Percentiles rank a stretch among this genome's conserved stretches.
Conservation (phyloP, 37 sponge, comb jelly and placozoan species). For the Eunapius fragilis region DNA sequence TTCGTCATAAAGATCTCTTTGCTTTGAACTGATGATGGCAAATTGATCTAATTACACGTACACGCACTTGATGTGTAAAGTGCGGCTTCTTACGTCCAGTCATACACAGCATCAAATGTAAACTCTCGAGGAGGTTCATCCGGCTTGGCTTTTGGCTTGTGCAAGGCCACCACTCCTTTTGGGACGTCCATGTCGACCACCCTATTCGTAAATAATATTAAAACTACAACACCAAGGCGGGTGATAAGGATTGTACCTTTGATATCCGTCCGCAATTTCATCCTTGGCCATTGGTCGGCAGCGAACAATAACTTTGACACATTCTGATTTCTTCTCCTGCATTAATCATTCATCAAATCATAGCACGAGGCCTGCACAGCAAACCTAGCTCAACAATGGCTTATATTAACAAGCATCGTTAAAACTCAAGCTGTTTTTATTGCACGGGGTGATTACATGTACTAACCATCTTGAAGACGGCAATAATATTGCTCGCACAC, state of each 20-base stretch:
- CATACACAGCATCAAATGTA: conserved; percentile 97
- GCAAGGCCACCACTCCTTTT: conserved; percentile 65
- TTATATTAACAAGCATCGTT: no score
- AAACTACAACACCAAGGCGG: background rate
- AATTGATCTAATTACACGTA: background rate
- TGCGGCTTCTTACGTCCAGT: conserved; percentile 81
- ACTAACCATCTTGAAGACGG: background rate
- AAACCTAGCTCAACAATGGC: no score
- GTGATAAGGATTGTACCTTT: conserved; percentile 41
- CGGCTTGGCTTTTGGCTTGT: conserved; percentile 43
- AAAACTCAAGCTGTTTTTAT: background rate
- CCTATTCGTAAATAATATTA: conserved; percentile 22
- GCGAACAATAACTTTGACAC: conserved; percentile 93
- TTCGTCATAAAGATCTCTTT: conserved; percentile 88
- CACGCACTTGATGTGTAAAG: background rate
- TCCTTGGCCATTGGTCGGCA: conserved; percentile 89
- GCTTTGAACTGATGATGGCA: conserved; percentile 76
- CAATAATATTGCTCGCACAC: background rate
- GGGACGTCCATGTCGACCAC: conserved; percentile 83
- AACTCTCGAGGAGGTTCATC: conserved; percentile 78
- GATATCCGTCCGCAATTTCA: conserved; percentile 63
- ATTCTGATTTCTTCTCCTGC: conserved; percentile 81
- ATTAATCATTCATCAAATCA: background rate
- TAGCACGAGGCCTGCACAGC: background rate
- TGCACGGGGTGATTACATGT: background rate